phyloP scores from a whole-genome alignment of 2,888 invertebrate species.

The Gymnocheta viridis region DNA sequence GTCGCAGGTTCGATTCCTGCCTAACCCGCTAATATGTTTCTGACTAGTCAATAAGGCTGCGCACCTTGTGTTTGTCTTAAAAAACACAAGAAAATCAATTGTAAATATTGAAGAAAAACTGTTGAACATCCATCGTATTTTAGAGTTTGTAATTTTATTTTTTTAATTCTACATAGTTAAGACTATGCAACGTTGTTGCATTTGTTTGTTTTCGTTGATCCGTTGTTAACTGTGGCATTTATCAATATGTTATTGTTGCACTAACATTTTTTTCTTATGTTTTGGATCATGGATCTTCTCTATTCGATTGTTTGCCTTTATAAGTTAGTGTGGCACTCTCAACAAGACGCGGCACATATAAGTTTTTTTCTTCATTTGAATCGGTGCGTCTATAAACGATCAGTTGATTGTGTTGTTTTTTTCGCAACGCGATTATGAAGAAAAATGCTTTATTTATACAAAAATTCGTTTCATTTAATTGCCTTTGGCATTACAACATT shows the following conservation, averaged over 20 bases:
- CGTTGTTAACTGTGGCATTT: conserved; percentile 72
- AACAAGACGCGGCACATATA: conserved; percentile 16
- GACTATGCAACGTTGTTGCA: conserved; percentile 12
- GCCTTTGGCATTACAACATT: conserved; percentile 65
- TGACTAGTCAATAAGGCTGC: too few species aligned
- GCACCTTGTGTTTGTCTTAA: too few species aligned
- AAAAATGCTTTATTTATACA: conserved; percentile 60
- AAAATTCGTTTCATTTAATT: conserved; percentile 77
- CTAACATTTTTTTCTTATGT: conserved; percentile 30
- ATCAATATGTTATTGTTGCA: conserved; percentile 75
- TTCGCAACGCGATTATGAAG: conserved; percentile 14
- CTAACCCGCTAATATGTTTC: too few species aligned
- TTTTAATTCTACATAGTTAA: not conserved
- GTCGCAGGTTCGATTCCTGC: too few species aligned
- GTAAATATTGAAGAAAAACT: not conserved
- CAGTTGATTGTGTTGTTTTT: conserved; percentile 37
- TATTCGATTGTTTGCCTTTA: not conserved
- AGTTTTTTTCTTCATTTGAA: not conserved
- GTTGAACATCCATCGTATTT: conserved; percentile 36
- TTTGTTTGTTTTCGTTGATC: conserved; percentile 40
- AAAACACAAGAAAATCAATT: too few species aligned
- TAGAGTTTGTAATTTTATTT: not conserved
- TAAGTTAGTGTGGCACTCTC: conserved; percentile 18
- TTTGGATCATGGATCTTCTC: not conserved
- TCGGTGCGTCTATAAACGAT: conserved; percentile 50